phyloP scores from a whole-genome alignment of 2,797 vertebrate species.

The Acipenser transmontanus region DNA sequence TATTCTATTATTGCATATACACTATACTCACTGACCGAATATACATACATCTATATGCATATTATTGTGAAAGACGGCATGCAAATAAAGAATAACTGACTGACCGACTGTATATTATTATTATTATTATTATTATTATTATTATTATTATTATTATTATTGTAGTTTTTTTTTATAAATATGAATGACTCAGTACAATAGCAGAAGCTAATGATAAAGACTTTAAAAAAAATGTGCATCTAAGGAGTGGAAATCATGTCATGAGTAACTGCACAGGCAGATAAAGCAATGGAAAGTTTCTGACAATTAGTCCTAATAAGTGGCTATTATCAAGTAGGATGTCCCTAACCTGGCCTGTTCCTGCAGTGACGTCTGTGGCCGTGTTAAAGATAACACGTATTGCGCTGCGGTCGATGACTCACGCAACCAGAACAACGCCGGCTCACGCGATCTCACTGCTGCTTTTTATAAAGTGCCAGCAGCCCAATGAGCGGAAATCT shows the following conservation, averaged over 20 bases:
- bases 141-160: no score
- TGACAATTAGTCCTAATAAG: conserved; percentile 5
- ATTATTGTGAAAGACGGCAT: no score
- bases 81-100: no score
- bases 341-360: background rate
- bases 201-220: background rate
- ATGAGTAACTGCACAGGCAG: background rate
- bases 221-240: background rate
- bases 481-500: no score
- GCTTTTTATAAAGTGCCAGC: background rate
- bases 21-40: no score
- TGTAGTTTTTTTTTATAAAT: no score
- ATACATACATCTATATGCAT: no score
- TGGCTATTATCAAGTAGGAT: conserved; percentile 3
- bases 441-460: background rate
- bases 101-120: no score
- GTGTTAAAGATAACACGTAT: background rate
- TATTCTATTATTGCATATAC: no score
- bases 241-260: background rate
- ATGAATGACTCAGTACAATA: no score
- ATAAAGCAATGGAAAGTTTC: conserved; percentile 2
- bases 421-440: background rate
- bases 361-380: background rate
- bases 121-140: no score
- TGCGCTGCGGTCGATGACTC: background rate